Evolutionary conservation across 2,797 vertebrate species (phyloP).

Genomic region (Myripristis jacobus): DNA sequence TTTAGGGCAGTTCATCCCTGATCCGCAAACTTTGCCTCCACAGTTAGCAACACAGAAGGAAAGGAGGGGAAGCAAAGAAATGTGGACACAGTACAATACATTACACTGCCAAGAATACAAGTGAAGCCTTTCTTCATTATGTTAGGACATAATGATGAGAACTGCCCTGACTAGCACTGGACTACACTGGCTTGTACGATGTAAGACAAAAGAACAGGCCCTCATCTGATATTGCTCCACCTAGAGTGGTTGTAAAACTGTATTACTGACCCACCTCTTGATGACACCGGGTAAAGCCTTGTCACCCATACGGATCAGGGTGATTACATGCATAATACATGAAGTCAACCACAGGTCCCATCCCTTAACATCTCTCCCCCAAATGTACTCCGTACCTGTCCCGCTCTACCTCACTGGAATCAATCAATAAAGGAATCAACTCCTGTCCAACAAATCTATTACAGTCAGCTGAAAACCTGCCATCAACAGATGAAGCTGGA

Average conservation of each 20-base stretch:
- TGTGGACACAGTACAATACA: constrained; percentile 10
- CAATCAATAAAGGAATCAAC: constrained; percentile 44
- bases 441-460: constrained; percentile 52
- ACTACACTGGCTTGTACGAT: constrained; percentile 1
- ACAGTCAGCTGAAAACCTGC: constrained; percentile 51
- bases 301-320: constrained; percentile 45
- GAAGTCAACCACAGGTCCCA: constrained; percentile 50
- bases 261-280: constrained; percentile 35
- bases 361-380: constrained; percentile 18
- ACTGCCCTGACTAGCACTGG: neutral
- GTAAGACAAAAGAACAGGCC: constrained; percentile 15
- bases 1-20: constrained; percentile 46
- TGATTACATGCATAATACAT: constrained; percentile 67
- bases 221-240: constrained; percentile 19
- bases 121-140: constrained; percentile 14
- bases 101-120: constrained; percentile 18
- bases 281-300: constrained; percentile 1
- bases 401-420: constrained; percentile 6
- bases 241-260: constrained; percentile 35
- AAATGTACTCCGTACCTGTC: constrained; percentile 46
- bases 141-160: neutral
- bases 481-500: constrained; percentile 50
- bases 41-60: constrained; percentile 20
- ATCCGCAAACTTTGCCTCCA: constrained; percentile 47
- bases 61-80: constrained; percentile 34